These are phyloP conservation scores for Linyphia triangularis DNA, from an alignment of 2,888 invertebrate species.

Conservation along the genomic window DNA sequence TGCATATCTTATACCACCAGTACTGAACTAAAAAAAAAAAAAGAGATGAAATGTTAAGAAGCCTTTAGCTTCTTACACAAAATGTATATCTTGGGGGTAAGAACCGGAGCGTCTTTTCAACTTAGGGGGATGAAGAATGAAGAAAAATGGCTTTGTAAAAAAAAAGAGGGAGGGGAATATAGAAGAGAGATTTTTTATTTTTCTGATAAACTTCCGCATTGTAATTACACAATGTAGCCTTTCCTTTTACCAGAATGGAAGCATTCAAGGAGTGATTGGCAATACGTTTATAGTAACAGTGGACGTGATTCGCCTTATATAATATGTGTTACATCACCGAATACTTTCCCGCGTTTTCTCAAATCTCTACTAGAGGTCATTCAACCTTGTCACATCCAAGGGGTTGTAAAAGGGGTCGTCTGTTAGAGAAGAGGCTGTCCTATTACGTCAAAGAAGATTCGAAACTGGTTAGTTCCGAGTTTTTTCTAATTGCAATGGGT, in stretches of 20 bases:
- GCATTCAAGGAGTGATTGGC: not conserved
- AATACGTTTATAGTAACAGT: not conserved
- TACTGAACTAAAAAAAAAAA: not conserved
- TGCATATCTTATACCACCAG: not conserved
- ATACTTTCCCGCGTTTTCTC: slow-evolving; percentile 24
- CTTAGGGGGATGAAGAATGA: not conserved
- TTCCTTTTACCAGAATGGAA: not conserved
- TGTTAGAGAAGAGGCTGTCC: not conserved
- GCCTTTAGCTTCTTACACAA: not conserved
- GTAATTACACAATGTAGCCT: slow-evolving; percentile 28
- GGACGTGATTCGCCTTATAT: slow-evolving; percentile 19
- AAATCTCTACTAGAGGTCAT: slow-evolving; percentile 33
- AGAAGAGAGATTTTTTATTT: not conserved
- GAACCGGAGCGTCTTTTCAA: not conserved
- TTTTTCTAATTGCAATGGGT: too few species aligned
- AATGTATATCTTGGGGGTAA: not conserved
- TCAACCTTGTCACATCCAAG: slow-evolving; percentile 44
- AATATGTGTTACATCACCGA: slow-evolving; percentile 36
- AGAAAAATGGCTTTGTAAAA: not conserved
- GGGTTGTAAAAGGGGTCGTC: slow-evolving; percentile 66
- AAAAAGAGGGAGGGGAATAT: not conserved
- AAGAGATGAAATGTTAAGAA: not conserved
- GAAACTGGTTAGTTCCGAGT: too few species aligned
- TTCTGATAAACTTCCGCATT: not conserved
- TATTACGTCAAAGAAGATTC: not conserved